phyloP scores from a whole-genome alignment of 1,140 invertebrate species.

The Gryllus bimaculatus region DNA sequence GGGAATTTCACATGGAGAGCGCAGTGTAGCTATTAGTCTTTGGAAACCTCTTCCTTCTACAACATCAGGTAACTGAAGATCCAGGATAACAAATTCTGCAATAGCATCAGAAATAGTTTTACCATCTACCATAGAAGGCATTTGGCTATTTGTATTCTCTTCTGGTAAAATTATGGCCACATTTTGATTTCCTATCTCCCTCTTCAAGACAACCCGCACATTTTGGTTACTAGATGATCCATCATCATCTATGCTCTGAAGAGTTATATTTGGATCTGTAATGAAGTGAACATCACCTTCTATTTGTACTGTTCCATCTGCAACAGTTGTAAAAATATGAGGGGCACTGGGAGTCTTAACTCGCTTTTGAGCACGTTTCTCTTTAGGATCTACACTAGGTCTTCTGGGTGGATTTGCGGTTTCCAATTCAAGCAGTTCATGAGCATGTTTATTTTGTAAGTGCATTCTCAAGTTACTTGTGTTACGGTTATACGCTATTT shows the following conservation, averaged over 20 bases:
- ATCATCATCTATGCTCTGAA: conserved; percentile 33
- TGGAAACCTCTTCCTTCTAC: conserved; percentile 43
- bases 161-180: conserved; percentile 31
- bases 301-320: conserved; percentile 39
- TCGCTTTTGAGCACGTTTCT: conserved; percentile 35
- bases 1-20: conserved; percentile 43
- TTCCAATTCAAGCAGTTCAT: conserved; percentile 39
- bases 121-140: conserved; percentile 24
- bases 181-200: conserved; percentile 27
- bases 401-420: conserved; percentile 23
- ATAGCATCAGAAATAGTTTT: conserved; percentile 38
- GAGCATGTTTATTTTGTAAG: conserved; percentile 48
- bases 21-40: conserved; percentile 38
- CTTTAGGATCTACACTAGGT: conserved; percentile 29
- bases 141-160: conserved; percentile 25
- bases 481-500: conserved; percentile 52
- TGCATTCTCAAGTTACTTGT: conserved; percentile 53
- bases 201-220: conserved; percentile 33
- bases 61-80: conserved; percentile 39
- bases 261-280: conserved; percentile 34
- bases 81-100: conserved; percentile 39
- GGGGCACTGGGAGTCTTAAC: conserved; percentile 27
- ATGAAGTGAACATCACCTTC: conserved; percentile 40
- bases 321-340: conserved; percentile 38
- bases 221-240: conserved; percentile 14